Conservation (phyloP, 2,888 invertebrate genomes). For the Tipula helvola region DNA sequence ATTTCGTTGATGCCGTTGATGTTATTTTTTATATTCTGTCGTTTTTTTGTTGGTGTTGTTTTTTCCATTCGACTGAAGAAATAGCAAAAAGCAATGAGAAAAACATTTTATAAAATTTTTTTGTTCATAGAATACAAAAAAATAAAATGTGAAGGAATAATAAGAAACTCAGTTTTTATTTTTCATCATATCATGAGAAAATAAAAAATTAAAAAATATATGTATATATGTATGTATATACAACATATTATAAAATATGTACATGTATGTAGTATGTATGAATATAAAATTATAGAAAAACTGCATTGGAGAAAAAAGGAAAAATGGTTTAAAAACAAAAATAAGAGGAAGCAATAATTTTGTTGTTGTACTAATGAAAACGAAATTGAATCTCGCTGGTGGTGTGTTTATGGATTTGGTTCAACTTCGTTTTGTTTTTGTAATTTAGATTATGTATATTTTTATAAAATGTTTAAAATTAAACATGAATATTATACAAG, state of each 20-base stretch:
- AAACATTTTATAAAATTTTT: background rate
- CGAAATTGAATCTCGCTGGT: background rate
- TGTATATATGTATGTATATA: background rate
- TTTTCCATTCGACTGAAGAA: conserved; percentile 8
- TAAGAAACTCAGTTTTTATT: background rate
- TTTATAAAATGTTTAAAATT: background rate
- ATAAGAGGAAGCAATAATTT: background rate
- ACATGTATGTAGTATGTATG: background rate
- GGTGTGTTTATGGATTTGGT: background rate
- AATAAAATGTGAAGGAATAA: background rate
- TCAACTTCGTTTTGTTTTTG: background rate
- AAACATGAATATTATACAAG: background rate
- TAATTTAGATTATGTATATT: background rate
- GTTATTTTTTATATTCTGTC: background rate
- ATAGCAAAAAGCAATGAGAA: conserved; percentile 8
- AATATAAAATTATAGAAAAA: background rate
- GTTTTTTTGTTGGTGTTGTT: conserved; percentile 5
- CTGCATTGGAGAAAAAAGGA: background rate
- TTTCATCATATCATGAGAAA: background rate
- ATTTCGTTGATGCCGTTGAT: conserved; percentile 9
- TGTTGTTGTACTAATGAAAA: background rate
- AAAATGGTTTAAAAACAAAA: background rate
- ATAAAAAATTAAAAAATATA: background rate
- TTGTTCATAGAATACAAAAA: background rate
- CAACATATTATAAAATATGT: background rate